These are phyloP conservation scores for Amphimedon queenslandica DNA, from an alignment of 37 sponge, comb jelly and placozoan species.

Conservation along the genomic window DNA sequence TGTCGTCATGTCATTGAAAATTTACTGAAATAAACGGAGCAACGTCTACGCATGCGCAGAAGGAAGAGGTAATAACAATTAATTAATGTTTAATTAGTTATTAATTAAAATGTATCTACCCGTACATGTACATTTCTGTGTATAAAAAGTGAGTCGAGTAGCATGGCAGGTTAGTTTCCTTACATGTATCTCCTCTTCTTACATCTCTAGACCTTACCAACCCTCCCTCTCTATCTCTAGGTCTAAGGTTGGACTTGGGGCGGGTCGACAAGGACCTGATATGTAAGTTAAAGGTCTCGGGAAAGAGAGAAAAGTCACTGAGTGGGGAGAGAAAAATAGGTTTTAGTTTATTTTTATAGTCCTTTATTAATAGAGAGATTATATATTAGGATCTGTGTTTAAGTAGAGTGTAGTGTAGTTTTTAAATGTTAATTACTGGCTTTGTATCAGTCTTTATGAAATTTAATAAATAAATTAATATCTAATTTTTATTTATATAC, in stretches of 20 bases:
- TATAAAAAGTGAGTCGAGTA: not conserved
- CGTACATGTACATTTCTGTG: not conserved
- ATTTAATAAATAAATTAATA: not conserved
- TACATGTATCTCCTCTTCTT: not conserved
- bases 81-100: too few species aligned
- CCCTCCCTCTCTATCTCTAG: not conserved
- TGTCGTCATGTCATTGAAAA: too few species aligned
- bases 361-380: too few species aligned
- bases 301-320: too few species aligned
- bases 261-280: constrained; percentile 32
- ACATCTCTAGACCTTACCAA: too few species aligned
- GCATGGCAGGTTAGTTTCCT: not conserved
- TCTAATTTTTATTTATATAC: not conserved
- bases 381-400: too few species aligned
- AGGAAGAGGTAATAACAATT: not conserved
- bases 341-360: not conserved
- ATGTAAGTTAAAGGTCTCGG: too few species aligned
- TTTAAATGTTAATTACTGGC: too few species aligned
- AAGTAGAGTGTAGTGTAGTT: too few species aligned
- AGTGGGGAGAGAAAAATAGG: not conserved
- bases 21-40: too few species aligned
- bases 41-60: not conserved
- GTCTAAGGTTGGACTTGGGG: constrained; percentile 33
- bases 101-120: too few species aligned
- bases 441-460: too few species aligned